Percentiles rank a stretch among this genome's conserved stretches.
Conservation (phyloP, 2,113 vertebrate genomes). For the Chaetodon trifascialis region DNA sequence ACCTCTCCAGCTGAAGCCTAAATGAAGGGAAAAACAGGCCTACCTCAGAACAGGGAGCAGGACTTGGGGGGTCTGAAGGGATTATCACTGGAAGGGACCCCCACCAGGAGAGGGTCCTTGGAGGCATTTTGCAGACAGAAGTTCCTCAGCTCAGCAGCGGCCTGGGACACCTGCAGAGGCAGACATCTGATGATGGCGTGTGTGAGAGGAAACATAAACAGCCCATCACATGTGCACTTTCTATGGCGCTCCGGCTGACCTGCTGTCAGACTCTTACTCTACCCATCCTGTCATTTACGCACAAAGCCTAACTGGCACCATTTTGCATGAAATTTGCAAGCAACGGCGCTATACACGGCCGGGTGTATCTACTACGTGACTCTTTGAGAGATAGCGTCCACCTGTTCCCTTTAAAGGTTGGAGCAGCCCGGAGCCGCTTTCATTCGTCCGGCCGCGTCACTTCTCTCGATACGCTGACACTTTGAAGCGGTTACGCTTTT, state of each 20-base stretch:
- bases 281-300: not conserved
- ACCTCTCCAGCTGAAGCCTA: not conserved
- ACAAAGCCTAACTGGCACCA: constrained; percentile 4
- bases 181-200: constrained; percentile 18
- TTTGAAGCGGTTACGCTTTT: not conserved
- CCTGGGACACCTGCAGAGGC: constrained; percentile 84
- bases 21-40: not conserved
- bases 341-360: not conserved
- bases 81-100: constrained; percentile 86
- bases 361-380: not conserved
- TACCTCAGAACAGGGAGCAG: constrained; percentile 86
- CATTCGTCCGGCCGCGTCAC: not conserved
- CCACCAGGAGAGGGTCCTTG: constrained; percentile 86
- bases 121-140: constrained; percentile 86
- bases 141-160: constrained; percentile 83
- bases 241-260: not conserved
- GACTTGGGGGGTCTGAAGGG: constrained; percentile 87
- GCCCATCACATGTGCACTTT: not conserved
- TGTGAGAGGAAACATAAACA: constrained; percentile 1
- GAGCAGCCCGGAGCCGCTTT: not conserved
- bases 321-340: constrained; percentile 70
- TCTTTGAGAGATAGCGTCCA: not conserved
- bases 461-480: not conserved
- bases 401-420: not conserved
- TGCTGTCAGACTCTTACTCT: not conserved